Base-by-base conservation (phyloP, 2,888 invertebrate species). In the Agriotes lineatus region DNA sequence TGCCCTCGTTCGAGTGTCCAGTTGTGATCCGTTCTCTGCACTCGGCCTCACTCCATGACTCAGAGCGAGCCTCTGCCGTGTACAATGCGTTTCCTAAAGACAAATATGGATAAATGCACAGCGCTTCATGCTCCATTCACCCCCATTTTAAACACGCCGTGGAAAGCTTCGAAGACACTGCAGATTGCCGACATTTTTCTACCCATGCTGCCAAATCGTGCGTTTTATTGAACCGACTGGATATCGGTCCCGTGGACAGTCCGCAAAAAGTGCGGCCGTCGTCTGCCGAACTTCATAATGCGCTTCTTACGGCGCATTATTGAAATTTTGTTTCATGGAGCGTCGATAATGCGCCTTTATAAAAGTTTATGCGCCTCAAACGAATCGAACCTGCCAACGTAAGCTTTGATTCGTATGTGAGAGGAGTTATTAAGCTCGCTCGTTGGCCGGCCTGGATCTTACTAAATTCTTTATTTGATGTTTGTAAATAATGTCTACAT, bases 181-280 rank as follows among this genome's bases (percentile, higher is more conserved):
- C 16, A 52, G 16, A 48, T 16, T 10, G 9, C 10, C 7, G 35
- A 16, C 52, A 35, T 52, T 52, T 52, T 30, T 52, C 52, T 33
- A 33, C 22, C 10, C 39, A 20, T 22, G 52, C 39, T 56, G 56
- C 56, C 18, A 56, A 56, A 56, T 56, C 56, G 56, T 12, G 56
- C 56, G 56, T 56, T 56, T 56, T 56, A 56, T 56, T 56, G 56
- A 56, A 56, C 56, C 33, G 52, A 48, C 52, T 33, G 25, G 52
- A 52, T 56, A 39, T 35, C 37, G 39, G 37, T 56, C 37, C 22
- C 39, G 56, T 22, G 56, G 56, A 56, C 39, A 56, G 56, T 37
- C 39, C 37, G 18, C 37, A 56, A 56, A 56, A 56, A 56, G 20
- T 20, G 12, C 19, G 56, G 19, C 14, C 12, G 56, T 33, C 52